Percentiles rank a stretch among this genome's conserved stretches.
These are phyloP conservation scores for Apis laboriosa DNA, from an alignment of 1,140 invertebrate species.

Conservation along the genomic window DNA sequence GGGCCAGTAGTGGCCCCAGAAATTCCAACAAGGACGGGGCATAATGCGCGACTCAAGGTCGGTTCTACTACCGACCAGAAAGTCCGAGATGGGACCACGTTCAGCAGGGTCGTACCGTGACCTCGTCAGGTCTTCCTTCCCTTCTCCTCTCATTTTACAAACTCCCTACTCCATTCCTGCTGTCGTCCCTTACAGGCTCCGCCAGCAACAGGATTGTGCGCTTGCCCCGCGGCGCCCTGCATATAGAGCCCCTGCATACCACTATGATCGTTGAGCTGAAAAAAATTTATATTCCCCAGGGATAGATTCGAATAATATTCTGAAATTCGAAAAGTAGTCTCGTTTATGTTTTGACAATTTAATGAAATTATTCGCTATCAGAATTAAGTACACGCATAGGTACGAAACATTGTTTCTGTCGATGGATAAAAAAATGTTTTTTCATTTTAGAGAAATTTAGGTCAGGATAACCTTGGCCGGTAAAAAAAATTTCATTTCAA, in stretches of 20 bases:
- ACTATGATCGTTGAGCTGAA: slow-evolving; percentile 23
- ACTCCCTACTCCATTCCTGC: slow-evolving; percentile 25
- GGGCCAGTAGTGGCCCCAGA: slow-evolving; percentile 73
- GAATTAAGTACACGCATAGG: background rate
- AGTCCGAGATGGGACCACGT: slow-evolving; percentile 68
- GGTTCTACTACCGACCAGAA: slow-evolving; percentile 77
- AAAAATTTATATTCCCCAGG: slow-evolving; percentile 6
- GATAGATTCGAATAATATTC: background rate
- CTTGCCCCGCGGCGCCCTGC: slow-evolving; percentile 39
- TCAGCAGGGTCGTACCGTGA: slow-evolving; percentile 75
- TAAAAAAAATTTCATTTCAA: background rate
- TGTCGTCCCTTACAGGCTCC: slow-evolving; percentile 37
- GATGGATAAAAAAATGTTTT: too few species aligned
- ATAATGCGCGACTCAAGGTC: slow-evolving; percentile 81
- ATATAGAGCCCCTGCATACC: slow-evolving; percentile 24
- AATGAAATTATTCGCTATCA: too few species aligned
- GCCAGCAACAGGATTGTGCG: slow-evolving; percentile 52
- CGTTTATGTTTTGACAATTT: background rate
- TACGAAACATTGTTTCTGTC: background rate
- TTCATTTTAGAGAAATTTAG: background rate
- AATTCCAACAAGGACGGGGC: slow-evolving; percentile 80
- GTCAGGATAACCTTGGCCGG: background rate
- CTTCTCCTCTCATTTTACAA: slow-evolving; percentile 24
- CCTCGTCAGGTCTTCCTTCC: slow-evolving; percentile 61
- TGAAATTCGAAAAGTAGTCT: slow-evolving; percentile 15